Base-by-base conservation (phyloP, 2,888 invertebrate genomes). In the Tortrix viridana region DNA sequence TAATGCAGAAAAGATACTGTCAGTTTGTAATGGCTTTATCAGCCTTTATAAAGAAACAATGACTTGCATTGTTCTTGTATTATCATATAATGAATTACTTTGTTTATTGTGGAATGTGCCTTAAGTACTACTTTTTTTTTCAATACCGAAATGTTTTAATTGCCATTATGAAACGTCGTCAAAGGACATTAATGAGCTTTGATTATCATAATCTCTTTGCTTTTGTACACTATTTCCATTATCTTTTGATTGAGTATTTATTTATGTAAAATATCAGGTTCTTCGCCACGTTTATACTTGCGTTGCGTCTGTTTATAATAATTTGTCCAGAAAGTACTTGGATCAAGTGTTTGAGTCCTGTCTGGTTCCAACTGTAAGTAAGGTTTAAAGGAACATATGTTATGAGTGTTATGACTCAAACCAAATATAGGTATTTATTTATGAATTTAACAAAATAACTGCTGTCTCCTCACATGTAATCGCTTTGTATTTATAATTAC, bases 341-440 rank as follows among this genome's bases (percentile, higher is more conserved):
- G 22, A n/a, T 44, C 26, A 43, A 50, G 50, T 59, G 22, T 26
- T 16, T 12, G 47, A 54, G 41, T 20, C 7, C 22, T 6, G 7
- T 9, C 49, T 20, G 52, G 23, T 20, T 18, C 16, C 9, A 44
- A 38, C 46, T 59, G 59, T 46, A 59, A 59, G 59, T 59, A 59
- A 18, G 37, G 7, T 44, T 46, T 20, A 38, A 52, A 46, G 22
- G 22, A 22, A 43, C 19, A 32, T 26, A n/a, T n/a, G n/a, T n/a
- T n/a, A n/a, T n/a, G n/a, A n/a, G n/a, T n/a, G n/a, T 43, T 38
- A 2, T 16, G 14, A 38, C 6, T 4, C 41, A 16, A 16, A 14
- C n/a, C n/a, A 38, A n/a, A 38, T 41, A 16, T 4, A 38, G n/a
- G 41, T n/a, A 16, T 41, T 41, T 14, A 16, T 6, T 41, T 41